Percentiles rank a stretch among this genome's conserved stretches.
Evolutionary conservation across 2,113 vertebrate genomes (phyloP).

Genomic region (Syngnathoides biaculeatus): DNA sequence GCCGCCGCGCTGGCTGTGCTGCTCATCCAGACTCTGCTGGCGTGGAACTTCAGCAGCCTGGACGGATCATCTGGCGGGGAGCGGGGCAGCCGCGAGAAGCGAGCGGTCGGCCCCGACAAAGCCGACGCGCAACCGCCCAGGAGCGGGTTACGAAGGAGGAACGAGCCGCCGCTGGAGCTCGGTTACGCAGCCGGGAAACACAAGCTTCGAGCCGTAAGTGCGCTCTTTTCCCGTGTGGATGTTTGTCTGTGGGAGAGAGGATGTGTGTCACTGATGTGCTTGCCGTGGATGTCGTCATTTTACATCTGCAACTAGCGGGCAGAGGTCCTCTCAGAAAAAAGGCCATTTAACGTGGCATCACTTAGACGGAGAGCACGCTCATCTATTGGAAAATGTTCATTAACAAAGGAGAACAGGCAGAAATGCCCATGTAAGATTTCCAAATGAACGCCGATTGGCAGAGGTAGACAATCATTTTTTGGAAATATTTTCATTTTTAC

Average conservation of each 20-base stretch:
- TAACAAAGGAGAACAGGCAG: too few relatives aligned
- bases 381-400: not conserved
- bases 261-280: not conserved
- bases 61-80: conserved; percentile 76
- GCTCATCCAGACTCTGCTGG: conserved; percentile 90
- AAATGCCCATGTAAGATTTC: not conserved
- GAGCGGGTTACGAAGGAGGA: conserved; percentile 53
- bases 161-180: conserved; percentile 61
- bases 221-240: not conserved
- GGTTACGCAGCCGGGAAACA: conserved; percentile 63
- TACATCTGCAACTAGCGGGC: conserved; percentile 12
- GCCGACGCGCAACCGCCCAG: conserved; percentile 56
- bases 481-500: not conserved
- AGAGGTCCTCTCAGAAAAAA: not conserved
- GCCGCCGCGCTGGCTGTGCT: conserved; percentile 84
- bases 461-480: rapidly evolving
- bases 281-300: not conserved
- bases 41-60: conserved; percentile 95
- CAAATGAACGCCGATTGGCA: not conserved
- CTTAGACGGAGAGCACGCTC: not conserved
- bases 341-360: conserved; percentile 6
- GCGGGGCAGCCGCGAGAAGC: conserved; percentile 69
- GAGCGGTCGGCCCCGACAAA: conserved; percentile 65
- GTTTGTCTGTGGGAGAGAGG: not conserved
- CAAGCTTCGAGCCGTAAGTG: conserved; percentile 70